Conservation (phyloP, 2,888 invertebrate genomes). For the Brenthis hecate region DNA sequence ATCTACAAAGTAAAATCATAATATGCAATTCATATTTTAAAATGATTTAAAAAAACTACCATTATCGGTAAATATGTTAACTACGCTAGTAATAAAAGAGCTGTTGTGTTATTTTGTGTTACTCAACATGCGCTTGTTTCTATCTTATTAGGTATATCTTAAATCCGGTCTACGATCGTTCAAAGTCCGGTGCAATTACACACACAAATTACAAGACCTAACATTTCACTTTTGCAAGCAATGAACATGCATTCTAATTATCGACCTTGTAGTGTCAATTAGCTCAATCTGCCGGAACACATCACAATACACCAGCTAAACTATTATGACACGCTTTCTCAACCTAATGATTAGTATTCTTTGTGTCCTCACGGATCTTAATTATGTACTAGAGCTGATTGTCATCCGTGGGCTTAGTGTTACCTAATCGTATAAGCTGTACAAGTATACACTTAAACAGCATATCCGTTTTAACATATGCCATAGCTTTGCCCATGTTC, state of each 20-base stretch:
- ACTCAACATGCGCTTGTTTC: constrained; percentile 2
- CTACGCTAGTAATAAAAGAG: background rate
- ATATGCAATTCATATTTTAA: too few relatives aligned
- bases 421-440: constrained; percentile 13
- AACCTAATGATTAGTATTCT: constrained; percentile 42
- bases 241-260: constrained; percentile 34
- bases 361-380: constrained; percentile 35
- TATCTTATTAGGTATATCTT: background rate
- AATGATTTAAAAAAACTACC: background rate
- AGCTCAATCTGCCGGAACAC: constrained; percentile 46
- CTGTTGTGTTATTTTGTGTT: background rate
- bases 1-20: too few relatives aligned
- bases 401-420: constrained; percentile 26
- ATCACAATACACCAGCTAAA: constrained; percentile 36
- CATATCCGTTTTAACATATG: too few relatives aligned
- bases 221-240: constrained; percentile 37
- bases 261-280: constrained; percentile 41
- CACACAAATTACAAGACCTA: constrained; percentile 34
- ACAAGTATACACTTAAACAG: background rate
- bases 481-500: too few relatives aligned
- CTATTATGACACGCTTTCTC: constrained; percentile 45
- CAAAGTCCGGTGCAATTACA: constrained; percentile 23
- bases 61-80: background rate
- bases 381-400: constrained; percentile 19
- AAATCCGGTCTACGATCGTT: constrained; percentile 15